These are phyloP conservation scores for Lobophora halterata DNA, from an alignment of 2,888 invertebrate species.

Conservation along the genomic window DNA sequence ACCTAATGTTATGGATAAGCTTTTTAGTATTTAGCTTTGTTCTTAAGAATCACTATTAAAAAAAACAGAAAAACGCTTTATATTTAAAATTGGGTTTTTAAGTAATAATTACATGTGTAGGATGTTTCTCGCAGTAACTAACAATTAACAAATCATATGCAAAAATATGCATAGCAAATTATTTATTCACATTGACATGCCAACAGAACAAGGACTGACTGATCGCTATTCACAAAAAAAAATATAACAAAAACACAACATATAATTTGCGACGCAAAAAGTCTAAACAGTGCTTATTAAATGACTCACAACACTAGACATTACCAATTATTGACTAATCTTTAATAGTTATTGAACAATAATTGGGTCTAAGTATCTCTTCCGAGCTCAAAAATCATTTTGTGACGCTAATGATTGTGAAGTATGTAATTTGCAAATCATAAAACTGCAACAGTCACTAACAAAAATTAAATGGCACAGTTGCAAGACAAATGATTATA, in stretches of 20 bases:
- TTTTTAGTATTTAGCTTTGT: too few relatives aligned
- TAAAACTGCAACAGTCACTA: not conserved
- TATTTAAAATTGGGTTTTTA: too few relatives aligned
- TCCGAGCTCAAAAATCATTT: conserved; percentile 3
- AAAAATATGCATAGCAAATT: too few relatives aligned
- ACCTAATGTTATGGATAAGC: too few relatives aligned
- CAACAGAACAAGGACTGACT: too few relatives aligned
- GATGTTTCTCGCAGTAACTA: too few relatives aligned
- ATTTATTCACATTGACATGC: too few relatives aligned
- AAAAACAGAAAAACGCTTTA: too few relatives aligned
- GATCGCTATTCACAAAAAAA: too few relatives aligned
- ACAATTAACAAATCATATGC: too few relatives aligned
- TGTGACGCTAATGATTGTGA: not conserved
- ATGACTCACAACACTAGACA: conserved; percentile 3
- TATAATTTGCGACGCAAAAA: conserved; percentile 2
- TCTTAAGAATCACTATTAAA: too few relatives aligned
- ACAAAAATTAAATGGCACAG: not conserved
- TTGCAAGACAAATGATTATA: not conserved
- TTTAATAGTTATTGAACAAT: conserved; percentile 3
- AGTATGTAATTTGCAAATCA: conserved; percentile 6
- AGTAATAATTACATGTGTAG: too few relatives aligned
- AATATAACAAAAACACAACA: conserved; percentile 3
- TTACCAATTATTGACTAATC: conserved; percentile 6
- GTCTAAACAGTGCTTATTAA: conserved; percentile 12
- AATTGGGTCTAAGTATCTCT: conserved; percentile 13